A percentile compares a stretch with the other conserved stretches of the same genome.
phyloP scores from a whole-genome alignment of 2,797 vertebrate genomes.

The Chiloscyllium punctatum region DNA sequence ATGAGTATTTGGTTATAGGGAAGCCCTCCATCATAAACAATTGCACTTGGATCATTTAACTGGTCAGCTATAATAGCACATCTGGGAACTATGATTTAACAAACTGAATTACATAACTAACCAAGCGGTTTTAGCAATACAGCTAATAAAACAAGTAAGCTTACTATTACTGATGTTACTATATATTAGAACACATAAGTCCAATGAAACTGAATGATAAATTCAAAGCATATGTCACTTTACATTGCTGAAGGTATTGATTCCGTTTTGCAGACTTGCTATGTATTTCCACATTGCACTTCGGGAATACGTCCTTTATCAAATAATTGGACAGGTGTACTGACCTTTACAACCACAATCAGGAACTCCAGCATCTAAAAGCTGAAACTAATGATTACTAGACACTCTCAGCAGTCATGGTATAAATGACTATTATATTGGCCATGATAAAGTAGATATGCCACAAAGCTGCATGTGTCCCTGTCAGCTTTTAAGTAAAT shows the following conservation, averaged over 20 bases:
- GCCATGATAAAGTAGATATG: not conserved
- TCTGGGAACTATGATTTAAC: not conserved
- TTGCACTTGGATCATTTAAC: not conserved
- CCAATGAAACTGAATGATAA: not conserved
- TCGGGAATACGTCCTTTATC: not conserved
- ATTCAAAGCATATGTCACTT: not conserved
- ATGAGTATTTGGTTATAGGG: not conserved
- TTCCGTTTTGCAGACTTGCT: not conserved
- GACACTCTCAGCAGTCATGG: not conserved
- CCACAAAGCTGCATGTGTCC: not conserved
- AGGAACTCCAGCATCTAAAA: not conserved
- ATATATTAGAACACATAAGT: not conserved
- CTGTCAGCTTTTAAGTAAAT: not conserved
- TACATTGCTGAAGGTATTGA: not conserved
- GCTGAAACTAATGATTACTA: conserved; percentile 11
- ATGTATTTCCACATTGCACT: not conserved
- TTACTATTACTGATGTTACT: not conserved
- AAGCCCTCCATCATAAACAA: not conserved
- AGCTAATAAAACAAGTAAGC: not conserved
- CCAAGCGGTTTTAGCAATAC: not conserved
- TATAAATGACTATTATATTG: not conserved
- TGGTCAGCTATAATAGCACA: not conserved
- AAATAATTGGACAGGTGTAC: conserved; percentile 3
- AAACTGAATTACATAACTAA: conserved; percentile 9
- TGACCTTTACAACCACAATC: not conserved